Conservation (phyloP, 2,113 vertebrate genomes). For the Ictalurus furcatus region DNA sequence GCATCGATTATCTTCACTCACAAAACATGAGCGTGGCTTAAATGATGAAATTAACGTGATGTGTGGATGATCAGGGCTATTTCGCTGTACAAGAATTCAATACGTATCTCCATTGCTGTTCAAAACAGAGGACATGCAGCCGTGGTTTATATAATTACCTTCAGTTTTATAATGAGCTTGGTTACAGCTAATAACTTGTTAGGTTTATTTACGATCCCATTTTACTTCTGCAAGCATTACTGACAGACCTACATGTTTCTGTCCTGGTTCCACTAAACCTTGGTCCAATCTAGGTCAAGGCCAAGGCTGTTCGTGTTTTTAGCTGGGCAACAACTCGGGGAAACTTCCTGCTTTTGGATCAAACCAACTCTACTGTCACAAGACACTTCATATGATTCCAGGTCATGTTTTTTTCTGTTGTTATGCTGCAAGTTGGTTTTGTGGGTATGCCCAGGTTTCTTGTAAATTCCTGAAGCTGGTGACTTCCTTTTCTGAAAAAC, state of each 20-base stretch:
- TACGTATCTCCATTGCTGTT: background rate
- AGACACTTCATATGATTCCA: background rate
- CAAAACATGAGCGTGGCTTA: background rate
- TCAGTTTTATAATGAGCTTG: background rate
- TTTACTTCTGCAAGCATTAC: background rate
- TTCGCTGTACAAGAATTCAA: background rate
- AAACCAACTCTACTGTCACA: background rate
- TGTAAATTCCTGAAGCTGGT: background rate
- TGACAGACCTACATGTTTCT: background rate
- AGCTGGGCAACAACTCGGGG: background rate
- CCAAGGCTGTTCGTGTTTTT: slow-evolving; percentile 16
- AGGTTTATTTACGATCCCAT: background rate
- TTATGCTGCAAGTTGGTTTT: background rate
- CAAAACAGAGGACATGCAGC: background rate
- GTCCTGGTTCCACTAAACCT: slow-evolving; percentile 28
- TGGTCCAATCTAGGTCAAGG: background rate
- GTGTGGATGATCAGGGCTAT: background rate
- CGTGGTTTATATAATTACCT: background rate
- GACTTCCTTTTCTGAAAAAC: slow-evolving; percentile 4
- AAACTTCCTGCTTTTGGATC: background rate
- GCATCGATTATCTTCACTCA: background rate
- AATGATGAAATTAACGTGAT: background rate
- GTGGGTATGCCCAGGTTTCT: background rate
- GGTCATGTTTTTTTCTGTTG: background rate
- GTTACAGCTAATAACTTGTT: background rate